Evolutionary conservation across 2,797 vertebrate genomes (phyloP), one percentile per base, ranked within the genome.

Genomic region (Periparus ater): DNA sequence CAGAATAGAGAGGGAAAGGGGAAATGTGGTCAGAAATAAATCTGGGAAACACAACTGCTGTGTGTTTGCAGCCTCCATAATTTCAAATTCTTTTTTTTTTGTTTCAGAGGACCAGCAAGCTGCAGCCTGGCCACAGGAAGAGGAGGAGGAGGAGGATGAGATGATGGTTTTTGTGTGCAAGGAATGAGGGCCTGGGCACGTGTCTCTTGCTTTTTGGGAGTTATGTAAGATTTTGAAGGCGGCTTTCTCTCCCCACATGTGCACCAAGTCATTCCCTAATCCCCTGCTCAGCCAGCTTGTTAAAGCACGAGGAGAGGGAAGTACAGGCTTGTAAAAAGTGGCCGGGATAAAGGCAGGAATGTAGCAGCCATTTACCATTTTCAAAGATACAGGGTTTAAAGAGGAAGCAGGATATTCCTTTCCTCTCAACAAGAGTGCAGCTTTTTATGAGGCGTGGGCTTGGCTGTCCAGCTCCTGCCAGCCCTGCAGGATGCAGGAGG

Each of bases 301-400:
- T 94, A 84, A 58, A 94, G 95, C 63, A 30, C 15, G 26, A 72
- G 70, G 54, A 82, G 65, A 78, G 92, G 91, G 90, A 83, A 95
- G 29, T 6, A 12, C 47, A 62, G 71, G 34, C 85, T 79, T 27
- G 9, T 85, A 84, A 79, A 91, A 83, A 80, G 61, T 26, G 62
- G 38, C 45, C 0, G 1, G 89, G 94, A 95, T 67, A 70, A 93
- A 90, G 75, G 78, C 70, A 93, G 66, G 93, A 95, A 89, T 73
- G 57, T 29, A 83, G 89, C 82, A 96, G 91, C 87, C 88, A 86
- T 87, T 95, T 50, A 50, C 45, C 70, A 30, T 95, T 93, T 86
- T 36, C 48, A 34, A 53, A 71, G 67, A 53, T 6, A 6, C n/a
- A 38, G 7, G 16, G 13, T 38, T 92, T 72, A 8, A n/a, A 62